These are phyloP conservation scores for Brotula barbata DNA, from an alignment of 2,797 vertebrate species.

Conservation along the genomic window DNA sequence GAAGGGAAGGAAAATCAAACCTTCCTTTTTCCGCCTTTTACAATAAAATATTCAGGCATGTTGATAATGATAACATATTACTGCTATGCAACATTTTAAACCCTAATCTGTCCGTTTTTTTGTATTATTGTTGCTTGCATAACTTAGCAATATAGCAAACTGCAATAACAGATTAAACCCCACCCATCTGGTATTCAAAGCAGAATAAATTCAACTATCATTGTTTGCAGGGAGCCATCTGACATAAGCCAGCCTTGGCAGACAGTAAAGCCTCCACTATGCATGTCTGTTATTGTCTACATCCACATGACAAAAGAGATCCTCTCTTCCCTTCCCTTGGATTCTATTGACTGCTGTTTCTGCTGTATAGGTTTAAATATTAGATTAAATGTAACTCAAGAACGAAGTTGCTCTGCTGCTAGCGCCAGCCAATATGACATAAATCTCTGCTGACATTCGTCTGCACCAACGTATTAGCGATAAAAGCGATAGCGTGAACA, in stretches of 20 bases:
- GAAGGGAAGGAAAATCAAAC: background rate
- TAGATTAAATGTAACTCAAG: slow-evolving; percentile 24
- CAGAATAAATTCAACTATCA: slow-evolving; percentile 14
- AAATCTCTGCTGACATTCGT: slow-evolving; percentile 1
- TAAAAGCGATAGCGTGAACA: background rate
- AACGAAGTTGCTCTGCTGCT: slow-evolving; percentile 8
- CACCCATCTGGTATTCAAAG: slow-evolving; percentile 11
- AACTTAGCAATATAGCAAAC: too few relatives aligned
- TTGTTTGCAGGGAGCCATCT: slow-evolving; percentile 9
- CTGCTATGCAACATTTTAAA: slow-evolving; percentile 1
- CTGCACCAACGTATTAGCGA: background rate
- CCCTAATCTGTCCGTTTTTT: too few relatives aligned
- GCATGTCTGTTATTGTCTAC: slow-evolving; percentile 29
- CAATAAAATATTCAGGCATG: background rate
- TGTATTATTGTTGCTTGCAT: too few relatives aligned
- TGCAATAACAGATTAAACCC: background rate
- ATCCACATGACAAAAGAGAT: slow-evolving; percentile 43
- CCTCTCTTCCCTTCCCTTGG: slow-evolving; percentile 34
- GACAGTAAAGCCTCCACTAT: slow-evolving; percentile 33
- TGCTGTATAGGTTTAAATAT: slow-evolving; percentile 36
- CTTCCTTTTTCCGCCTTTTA: background rate
- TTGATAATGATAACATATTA: background rate
- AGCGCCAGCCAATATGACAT: background rate
- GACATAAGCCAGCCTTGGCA: slow-evolving; percentile 12
- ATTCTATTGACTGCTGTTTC: slow-evolving; percentile 31